Percentiles rank a stretch among this genome's conserved stretches.
Evolutionary conservation across 2,113 vertebrate species (phyloP).

Genomic region (Seriola aureovittata): DNA sequence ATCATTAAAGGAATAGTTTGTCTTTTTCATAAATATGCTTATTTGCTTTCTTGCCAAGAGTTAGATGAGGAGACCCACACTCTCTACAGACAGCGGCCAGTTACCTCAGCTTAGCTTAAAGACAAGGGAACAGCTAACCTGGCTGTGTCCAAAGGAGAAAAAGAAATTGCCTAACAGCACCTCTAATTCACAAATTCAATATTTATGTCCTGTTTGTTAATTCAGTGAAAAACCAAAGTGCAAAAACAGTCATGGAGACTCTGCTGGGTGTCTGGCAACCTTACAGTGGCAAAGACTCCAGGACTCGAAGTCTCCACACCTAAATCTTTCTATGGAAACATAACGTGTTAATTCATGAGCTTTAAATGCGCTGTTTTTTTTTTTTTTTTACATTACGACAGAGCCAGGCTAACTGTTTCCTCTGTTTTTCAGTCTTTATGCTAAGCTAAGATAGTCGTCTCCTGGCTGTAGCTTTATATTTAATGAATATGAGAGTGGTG

Average conservation of each 20-base stretch:
- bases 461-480: not conserved
- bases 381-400: no score
- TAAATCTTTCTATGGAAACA: not conserved
- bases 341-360: not conserved
- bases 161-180: not conserved
- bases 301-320: not conserved
- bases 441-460: not conserved
- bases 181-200: not conserved
- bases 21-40: conserved; percentile 15
- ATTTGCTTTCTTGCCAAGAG: conserved; percentile 10
- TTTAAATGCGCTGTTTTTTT: not conserved
- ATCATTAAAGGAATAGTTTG: conserved; percentile 18
- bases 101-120: conserved; percentile 7
- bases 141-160: not conserved
- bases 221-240: not conserved
- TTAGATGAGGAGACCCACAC: not conserved
- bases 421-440: not conserved
- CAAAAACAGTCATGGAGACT: not conserved
- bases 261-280: not conserved
- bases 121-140: not conserved
- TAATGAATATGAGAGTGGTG: not conserved
- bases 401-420: not conserved
- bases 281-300: not conserved
- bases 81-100: not conserved
- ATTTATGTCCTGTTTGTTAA: not conserved